phyloP scores from a whole-genome alignment of 2,888 invertebrate species.

The Epirrhoe tristata region DNA sequence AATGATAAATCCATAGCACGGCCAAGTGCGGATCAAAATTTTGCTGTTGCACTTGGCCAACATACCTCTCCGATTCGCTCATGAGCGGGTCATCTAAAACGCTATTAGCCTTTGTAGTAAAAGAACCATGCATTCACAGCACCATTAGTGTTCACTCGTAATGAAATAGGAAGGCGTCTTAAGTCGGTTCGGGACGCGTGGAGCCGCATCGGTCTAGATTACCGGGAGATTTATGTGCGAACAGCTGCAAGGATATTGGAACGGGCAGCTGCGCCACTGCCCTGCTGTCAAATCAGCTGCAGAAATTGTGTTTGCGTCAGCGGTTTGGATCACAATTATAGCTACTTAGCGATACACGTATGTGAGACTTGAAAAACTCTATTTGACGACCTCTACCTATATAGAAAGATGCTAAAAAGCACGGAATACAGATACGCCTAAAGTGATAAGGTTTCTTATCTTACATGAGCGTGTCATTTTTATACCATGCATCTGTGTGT shows the following conservation, averaged over 20 bases:
- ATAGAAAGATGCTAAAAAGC: too few relatives aligned
- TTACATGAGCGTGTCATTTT: too few relatives aligned
- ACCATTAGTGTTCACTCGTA: constrained; percentile 1
- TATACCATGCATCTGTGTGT: too few relatives aligned
- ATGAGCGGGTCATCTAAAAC: too few relatives aligned
- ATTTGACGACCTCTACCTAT: too few relatives aligned
- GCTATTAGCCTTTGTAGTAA: too few relatives aligned
- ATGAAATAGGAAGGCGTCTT: constrained; percentile 26
- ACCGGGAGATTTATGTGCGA: constrained; percentile 31
- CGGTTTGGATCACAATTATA: background rate
- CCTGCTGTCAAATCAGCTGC: constrained; percentile 10
- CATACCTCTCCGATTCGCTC: too few relatives aligned
- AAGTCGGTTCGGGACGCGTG: constrained; percentile 19
- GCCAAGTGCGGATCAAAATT: too few relatives aligned
- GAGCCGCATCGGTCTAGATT: constrained; percentile 26
- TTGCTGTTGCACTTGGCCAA: too few relatives aligned
- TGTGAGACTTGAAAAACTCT: background rate
- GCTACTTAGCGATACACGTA: background rate
- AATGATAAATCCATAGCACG: too few relatives aligned
- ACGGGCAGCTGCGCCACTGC: constrained; percentile 18
- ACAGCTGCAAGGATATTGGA: constrained; percentile 33
- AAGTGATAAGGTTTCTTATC: too few relatives aligned
- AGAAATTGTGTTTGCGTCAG: background rate
- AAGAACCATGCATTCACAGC: background rate
- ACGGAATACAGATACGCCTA: too few relatives aligned